Evolutionary conservation across 1,140 invertebrate species (phyloP).

Genomic region (Caerostris extrusa): DNA sequence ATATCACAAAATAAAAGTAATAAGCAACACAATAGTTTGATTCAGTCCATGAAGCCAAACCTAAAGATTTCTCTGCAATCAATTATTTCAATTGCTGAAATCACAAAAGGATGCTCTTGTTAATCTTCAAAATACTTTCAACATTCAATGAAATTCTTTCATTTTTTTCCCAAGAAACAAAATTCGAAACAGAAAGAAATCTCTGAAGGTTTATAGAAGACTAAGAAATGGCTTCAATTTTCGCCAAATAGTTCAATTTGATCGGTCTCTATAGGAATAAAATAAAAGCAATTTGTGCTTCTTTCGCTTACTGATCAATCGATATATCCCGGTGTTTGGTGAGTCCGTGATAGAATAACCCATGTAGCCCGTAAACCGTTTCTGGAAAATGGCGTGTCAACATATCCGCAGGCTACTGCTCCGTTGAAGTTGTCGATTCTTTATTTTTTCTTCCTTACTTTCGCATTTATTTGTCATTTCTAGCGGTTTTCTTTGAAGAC

Average conservation of each 20-base stretch:
- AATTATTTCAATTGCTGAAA: neutral
- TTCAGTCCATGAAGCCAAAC: neutral
- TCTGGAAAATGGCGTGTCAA: slow-evolving; percentile 38
- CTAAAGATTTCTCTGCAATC: slow-evolving; percentile 2
- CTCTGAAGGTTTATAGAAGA: neutral
- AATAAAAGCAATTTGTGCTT: slow-evolving; percentile 47
- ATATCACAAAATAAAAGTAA: no score
- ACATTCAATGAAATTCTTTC: neutral
- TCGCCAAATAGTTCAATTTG: slow-evolving; percentile 25
- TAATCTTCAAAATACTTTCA: neutral
- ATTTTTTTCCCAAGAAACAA: neutral
- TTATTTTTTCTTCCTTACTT: neutral
- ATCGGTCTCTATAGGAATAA: slow-evolving; percentile 23
- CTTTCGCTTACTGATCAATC: slow-evolving; percentile 21
- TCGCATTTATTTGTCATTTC: neutral
- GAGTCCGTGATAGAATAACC: slow-evolving; percentile 25
- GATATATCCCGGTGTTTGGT: slow-evolving; percentile 28
- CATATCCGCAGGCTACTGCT: slow-evolving; percentile 17
- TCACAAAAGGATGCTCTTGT: neutral
- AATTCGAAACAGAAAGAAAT: neutral
- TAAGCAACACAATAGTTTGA: neutral
- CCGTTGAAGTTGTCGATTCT: neutral
- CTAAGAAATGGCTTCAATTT: slow-evolving; percentile 27
- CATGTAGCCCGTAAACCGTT: slow-evolving; percentile 4
- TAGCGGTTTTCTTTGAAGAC: neutral